Evolutionary conservation across 2,113 vertebrate species (phyloP).

Genomic region (western clawed frog (Xenopus tropicalis)): UCB_Xtro_10.0 CM004443.2:14272001-14272500

Average conservation of each 20-base stretch:
- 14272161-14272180: conserved; percentile 16
- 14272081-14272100: too few species aligned
- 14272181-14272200: not conserved
- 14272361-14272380: conserved; percentile 16
- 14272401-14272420: not conserved
- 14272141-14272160: conserved; percentile 18
- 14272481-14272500: too few species aligned
- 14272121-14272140: not conserved
- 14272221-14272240: conserved; percentile 23
- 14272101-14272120: too few species aligned
- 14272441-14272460: not conserved
- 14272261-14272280: conserved; percentile 19
- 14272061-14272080: too few species aligned
- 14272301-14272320: not conserved
- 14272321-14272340: conserved; percentile 23
- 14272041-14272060: too few species aligned
- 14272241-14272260: conserved; percentile 4
- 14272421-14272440: conserved; percentile 20
- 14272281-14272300: not conserved
- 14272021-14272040: too few species aligned
- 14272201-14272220: conserved; percentile 21
- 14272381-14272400: conserved; percentile 25
- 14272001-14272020: too few species aligned
- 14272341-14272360: conserved; percentile 12
- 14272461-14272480: too few species aligned